Percentiles rank a stretch among this genome's conserved stretches.
These are phyloP conservation scores for Xenopus laevis DNA, from an alignment of 2,113 vertebrate species.

Conservation along the genomic window DNA sequence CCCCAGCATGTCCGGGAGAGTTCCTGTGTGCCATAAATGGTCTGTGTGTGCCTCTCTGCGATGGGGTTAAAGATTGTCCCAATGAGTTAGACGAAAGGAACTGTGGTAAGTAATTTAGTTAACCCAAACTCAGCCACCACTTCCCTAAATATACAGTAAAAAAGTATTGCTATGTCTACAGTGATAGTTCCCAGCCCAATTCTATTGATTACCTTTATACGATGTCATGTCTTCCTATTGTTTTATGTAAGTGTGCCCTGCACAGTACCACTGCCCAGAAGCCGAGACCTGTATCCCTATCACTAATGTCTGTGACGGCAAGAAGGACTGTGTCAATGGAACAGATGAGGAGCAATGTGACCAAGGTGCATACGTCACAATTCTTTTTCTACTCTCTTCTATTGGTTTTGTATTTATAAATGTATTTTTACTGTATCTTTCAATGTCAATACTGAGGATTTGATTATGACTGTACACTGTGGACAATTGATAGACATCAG, in stretches of 20 bases:
- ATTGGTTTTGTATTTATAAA: no score
- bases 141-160: not conserved
- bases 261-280: constrained; percentile 78
- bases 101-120: constrained; percentile 70
- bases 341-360: constrained; percentile 80
- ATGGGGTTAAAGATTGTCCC: constrained; percentile 86
- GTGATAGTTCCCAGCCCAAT: no score
- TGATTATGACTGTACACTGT: no score
- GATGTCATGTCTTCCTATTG: not conserved
- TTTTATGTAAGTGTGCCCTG: constrained; percentile 75
- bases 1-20: constrained; percentile 81
- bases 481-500: no score
- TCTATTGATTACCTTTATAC: no score
- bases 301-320: constrained; percentile 77
- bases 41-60: constrained; percentile 84
- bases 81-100: constrained; percentile 88
- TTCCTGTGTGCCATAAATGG: constrained; percentile 82
- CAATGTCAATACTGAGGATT: no score
- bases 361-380: constrained; percentile 60
- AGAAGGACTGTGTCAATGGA: constrained; percentile 73
- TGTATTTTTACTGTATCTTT: no score
- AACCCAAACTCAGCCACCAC: not conserved
- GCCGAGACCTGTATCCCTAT: constrained; percentile 81
- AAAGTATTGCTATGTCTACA: not conserved
- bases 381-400: no score